A percentile compares a stretch with the other conserved stretches of the same genome.
These are phyloP conservation scores for Palythoa heliodiscus DNA, from an alignment of 92 coral and sea anemone genomes.

Conservation along the genomic window DNA sequence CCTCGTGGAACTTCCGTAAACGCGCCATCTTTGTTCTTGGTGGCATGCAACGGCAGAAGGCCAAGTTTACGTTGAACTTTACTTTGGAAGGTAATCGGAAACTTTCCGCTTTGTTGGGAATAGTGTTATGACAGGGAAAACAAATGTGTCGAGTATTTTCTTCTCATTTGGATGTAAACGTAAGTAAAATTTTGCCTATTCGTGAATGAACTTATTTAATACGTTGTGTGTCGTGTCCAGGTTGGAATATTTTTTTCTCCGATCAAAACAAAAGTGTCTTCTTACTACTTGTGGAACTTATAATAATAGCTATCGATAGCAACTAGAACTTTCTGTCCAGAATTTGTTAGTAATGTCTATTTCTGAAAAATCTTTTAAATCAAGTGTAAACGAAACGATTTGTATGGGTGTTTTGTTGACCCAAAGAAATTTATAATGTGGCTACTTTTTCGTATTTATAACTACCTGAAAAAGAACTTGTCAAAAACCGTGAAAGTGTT, in stretches of 20 bases:
- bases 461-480: background rate
- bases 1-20: slow-evolving; percentile 98
- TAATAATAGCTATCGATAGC: background rate
- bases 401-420: slow-evolving; percentile 35
- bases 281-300: background rate
- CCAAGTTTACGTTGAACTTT: slow-evolving; percentile 47
- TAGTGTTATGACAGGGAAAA: slow-evolving; percentile 38
- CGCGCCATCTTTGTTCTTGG: slow-evolving; percentile 97
- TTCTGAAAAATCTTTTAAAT: slow-evolving; percentile 15
- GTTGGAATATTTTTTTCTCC: slow-evolving; percentile 1
- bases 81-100: slow-evolving; percentile 41
- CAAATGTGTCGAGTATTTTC: slow-evolving; percentile 6
- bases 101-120: slow-evolving; percentile 22
- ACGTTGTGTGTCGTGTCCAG: slow-evolving; percentile 16
- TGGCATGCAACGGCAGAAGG: slow-evolving; percentile 55
- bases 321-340: background rate
- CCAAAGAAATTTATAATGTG: background rate
- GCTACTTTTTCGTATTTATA: background rate
- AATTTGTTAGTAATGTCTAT: background rate
- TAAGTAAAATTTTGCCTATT: slow-evolving; percentile 36
- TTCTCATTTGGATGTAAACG: background rate
- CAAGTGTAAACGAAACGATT: slow-evolving; percentile 26
- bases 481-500: background rate
- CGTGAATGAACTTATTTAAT: slow-evolving; percentile 29
- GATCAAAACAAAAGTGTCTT: background rate